Evolutionary conservation across 2,797 vertebrate genomes (phyloP).

Genomic region (Pangasius djambal): DNA sequence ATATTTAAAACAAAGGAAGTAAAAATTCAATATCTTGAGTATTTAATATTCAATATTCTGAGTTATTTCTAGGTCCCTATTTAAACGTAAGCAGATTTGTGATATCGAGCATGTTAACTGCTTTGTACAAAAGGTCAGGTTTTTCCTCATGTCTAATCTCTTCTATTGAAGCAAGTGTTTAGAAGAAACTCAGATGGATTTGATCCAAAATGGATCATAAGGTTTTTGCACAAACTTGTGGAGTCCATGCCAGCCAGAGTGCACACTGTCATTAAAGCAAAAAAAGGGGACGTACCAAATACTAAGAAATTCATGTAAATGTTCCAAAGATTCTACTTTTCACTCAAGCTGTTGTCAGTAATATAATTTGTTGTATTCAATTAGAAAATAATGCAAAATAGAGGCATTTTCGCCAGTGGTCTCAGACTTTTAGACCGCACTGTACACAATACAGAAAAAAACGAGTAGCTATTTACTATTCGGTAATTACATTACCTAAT

Average conservation of each 20-base stretch:
- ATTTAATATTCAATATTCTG: too few relatives aligned
- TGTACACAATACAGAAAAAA: background rate
- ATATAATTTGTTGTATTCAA: background rate
- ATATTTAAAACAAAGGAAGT: too few relatives aligned
- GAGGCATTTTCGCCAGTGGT: background rate
- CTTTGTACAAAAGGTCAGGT: background rate
- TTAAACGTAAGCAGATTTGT: too few relatives aligned
- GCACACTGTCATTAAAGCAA: too few relatives aligned
- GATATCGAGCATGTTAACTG: background rate
- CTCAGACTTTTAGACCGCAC: background rate
- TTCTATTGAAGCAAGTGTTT: background rate
- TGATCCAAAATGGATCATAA: background rate
- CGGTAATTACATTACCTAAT: background rate
- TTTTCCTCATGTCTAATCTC: background rate
- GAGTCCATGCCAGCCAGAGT: background rate
- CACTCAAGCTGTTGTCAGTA: background rate
- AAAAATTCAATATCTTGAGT: too few relatives aligned
- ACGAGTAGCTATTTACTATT: background rate
- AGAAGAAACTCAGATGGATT: background rate
- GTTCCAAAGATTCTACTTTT: background rate
- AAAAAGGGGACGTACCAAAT: background rate
- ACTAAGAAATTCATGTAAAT: background rate
- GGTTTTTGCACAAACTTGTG: background rate
- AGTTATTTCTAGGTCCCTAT: too few relatives aligned
- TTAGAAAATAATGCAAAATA: too few relatives aligned